A percentile compares a stretch with the other conserved stretches of the same genome.
phyloP scores from a whole-genome alignment of 2,797 vertebrate genomes.

The Coluber constrictor region DNA sequence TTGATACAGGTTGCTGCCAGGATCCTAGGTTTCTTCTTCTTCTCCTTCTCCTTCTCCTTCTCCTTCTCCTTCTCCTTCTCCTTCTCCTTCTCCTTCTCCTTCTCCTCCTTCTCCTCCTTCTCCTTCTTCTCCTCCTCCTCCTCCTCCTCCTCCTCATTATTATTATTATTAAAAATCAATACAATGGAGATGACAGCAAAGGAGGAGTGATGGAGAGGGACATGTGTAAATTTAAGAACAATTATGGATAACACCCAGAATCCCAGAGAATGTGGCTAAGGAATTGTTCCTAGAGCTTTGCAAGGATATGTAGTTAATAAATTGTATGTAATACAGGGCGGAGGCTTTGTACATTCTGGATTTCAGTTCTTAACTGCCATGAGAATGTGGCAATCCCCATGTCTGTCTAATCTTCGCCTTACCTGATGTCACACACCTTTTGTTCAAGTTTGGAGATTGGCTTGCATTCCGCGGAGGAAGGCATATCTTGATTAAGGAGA shows the following conservation, averaged over 20 bases:
- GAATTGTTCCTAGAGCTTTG: not conserved
- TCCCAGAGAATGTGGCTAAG: not conserved
- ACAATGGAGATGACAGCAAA: not conserved
- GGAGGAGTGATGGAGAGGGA: not conserved
- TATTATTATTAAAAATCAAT: not conserved
- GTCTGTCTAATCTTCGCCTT: not conserved
- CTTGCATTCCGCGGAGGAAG: not conserved
- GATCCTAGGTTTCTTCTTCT: too few relatives aligned
- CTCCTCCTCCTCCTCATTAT: too few relatives aligned
- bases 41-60: too few relatives aligned
- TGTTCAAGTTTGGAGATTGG: too few relatives aligned
- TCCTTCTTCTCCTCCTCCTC: too few relatives aligned
- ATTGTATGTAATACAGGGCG: not conserved
- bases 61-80: too few relatives aligned
- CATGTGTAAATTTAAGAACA: not conserved
- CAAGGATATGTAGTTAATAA: not conserved
- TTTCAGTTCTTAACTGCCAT: conserved; percentile 7
- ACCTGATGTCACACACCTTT: not conserved
- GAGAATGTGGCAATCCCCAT: conserved; percentile 6
- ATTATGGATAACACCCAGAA: not conserved
- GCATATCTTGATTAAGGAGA: not conserved
- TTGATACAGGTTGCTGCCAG: too few relatives aligned
- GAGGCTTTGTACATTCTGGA: conserved; percentile 12
- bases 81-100: rapidly evolving
- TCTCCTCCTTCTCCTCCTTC: too few relatives aligned